These are phyloP conservation scores for Hyaena hyaena DNA, from an alignment of 2,113 vertebrate species.

Conservation along the genomic window DNA sequence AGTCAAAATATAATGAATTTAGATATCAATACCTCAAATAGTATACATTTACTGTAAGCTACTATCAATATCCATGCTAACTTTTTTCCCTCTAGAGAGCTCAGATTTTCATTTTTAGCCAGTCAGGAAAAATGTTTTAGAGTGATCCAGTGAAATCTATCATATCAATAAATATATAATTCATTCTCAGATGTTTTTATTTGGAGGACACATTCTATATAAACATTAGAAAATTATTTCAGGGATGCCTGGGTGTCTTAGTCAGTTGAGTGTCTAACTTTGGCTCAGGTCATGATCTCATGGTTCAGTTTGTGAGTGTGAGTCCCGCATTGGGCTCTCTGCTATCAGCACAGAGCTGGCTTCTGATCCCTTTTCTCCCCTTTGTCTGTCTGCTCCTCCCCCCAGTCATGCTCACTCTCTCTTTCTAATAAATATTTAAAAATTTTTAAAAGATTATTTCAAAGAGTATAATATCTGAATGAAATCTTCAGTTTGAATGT, in stretches of 20 bases:
- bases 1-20: not conserved
- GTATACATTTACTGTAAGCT: not conserved
- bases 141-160: not conserved
- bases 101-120: conserved; percentile 36
- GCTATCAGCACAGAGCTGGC: too few species aligned
- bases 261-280: too few species aligned
- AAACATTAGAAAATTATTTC: conserved; percentile 35
- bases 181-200: conserved; percentile 14
- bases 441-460: not conserved
- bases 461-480: not conserved
- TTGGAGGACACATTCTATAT: not conserved
- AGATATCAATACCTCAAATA: not conserved
- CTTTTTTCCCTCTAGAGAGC: not conserved
- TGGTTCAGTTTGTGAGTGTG: too few species aligned
- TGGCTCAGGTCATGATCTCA: too few species aligned
- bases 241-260: not conserved
- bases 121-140: not conserved
- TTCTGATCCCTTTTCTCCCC: too few species aligned
- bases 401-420: too few species aligned
- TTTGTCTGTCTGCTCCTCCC: too few species aligned
- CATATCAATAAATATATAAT: not conserved
- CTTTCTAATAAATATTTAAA: not conserved
- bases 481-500: not conserved
- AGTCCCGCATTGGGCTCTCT: too few species aligned
- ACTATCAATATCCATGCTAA: not conserved